Evolutionary conservation across 1,140 invertebrate species (phyloP).

Genomic region (Meteorus sp.): DNA sequence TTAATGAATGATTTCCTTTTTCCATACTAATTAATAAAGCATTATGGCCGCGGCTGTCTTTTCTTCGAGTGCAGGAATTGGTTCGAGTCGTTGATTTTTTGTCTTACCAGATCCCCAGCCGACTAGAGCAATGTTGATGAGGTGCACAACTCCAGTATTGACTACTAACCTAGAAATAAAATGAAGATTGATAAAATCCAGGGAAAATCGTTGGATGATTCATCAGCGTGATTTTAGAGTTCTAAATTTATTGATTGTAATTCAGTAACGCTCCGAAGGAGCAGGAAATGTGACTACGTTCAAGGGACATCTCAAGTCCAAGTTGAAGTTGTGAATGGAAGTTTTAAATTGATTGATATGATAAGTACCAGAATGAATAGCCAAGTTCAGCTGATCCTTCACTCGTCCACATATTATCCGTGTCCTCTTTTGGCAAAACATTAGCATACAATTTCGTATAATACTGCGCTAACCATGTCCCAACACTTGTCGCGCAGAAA

Average conservation of each 20-base stretch:
- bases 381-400: constrained; percentile 70
- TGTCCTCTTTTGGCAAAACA: constrained; percentile 75
- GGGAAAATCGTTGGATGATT: constrained; percentile 9
- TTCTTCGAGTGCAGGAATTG: constrained; percentile 74
- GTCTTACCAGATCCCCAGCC: constrained; percentile 71
- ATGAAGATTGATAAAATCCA: constrained; percentile 19
- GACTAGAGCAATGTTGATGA: constrained; percentile 76
- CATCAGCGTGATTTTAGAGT: neutral
- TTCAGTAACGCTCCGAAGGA: too few relatives aligned
- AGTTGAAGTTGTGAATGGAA: too few relatives aligned
- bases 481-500: constrained; percentile 68
- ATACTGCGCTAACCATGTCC: constrained; percentile 77
- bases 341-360: too few relatives aligned
- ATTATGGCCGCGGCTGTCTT: constrained; percentile 84
- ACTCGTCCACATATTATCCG: constrained; percentile 73
- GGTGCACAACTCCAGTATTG: constrained; percentile 69
- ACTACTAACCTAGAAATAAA: constrained; percentile 71
- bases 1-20: too few relatives aligned
- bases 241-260: too few relatives aligned
- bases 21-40: constrained; percentile 69
- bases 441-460: constrained; percentile 74
- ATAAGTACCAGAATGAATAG: constrained; percentile 75
- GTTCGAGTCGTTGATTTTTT: constrained; percentile 63
- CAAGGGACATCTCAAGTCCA: too few relatives aligned
- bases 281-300: too few relatives aligned